Conservation (phyloP, 2,888 invertebrate genomes). For the Noctua janthina region DNA sequence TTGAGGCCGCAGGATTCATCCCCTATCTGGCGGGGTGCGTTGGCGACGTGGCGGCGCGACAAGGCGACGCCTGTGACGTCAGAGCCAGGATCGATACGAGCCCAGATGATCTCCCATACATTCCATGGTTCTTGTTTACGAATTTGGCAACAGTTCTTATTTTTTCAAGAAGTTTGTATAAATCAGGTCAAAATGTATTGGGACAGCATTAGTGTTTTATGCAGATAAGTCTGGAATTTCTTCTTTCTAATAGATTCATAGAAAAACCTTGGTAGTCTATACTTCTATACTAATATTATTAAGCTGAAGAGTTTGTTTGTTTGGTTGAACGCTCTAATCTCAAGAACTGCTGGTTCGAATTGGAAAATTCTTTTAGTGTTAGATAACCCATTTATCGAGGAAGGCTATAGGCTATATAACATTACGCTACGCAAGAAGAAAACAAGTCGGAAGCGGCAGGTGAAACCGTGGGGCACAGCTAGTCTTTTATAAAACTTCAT, state of each 20-base stretch:
- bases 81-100: slow-evolving; percentile 77
- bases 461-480: too few relatives aligned
- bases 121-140: slow-evolving; percentile 51
- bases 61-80: slow-evolving; percentile 83
- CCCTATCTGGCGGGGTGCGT: slow-evolving; percentile 77
- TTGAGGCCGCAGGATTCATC: slow-evolving; percentile 81
- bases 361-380: too few relatives aligned
- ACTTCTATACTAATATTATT: too few relatives aligned
- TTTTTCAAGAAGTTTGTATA: slow-evolving; percentile 25
- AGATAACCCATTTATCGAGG: too few relatives aligned
- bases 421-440: too few relatives aligned
- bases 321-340: too few relatives aligned
- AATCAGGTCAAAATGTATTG: not conserved
- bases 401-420: too few relatives aligned
- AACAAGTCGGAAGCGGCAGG: too few relatives aligned
- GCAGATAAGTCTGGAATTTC: not conserved
- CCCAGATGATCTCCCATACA: slow-evolving; percentile 77
- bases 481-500: not conserved
- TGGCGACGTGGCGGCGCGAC: slow-evolving; percentile 84
- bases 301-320: too few relatives aligned
- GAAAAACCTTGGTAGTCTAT: not conserved
- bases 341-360: too few relatives aligned
- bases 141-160: slow-evolving; percentile 63
- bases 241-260: not conserved
- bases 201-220: not conserved